phyloP scores from a whole-genome alignment of 2,888 invertebrate species.

The Aspidiotus destructor region DNA sequence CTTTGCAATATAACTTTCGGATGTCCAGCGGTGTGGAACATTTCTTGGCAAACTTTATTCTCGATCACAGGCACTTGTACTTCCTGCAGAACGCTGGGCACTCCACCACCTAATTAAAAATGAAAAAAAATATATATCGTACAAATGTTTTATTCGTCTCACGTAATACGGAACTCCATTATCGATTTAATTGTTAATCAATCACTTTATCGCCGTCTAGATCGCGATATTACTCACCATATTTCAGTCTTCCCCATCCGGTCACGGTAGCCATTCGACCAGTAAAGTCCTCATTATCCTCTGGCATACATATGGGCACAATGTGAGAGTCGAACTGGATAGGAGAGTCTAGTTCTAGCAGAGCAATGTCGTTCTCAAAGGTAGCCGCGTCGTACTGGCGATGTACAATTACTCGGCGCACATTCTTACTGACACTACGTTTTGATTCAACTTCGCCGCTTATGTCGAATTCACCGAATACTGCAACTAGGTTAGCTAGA shows the following conservation, averaged over 20 bases:
- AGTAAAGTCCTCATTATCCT: slow-evolving; percentile 63
- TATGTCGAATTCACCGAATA: slow-evolving; percentile 84
- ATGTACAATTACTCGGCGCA: slow-evolving; percentile 77
- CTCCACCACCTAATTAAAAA: slow-evolving; percentile 56
- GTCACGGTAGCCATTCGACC: slow-evolving; percentile 81
- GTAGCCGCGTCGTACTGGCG: slow-evolving; percentile 80
- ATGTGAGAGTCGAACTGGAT: slow-evolving; percentile 77
- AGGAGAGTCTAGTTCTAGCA: slow-evolving; percentile 73
- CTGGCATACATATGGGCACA: slow-evolving; percentile 86
- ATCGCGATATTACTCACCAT: slow-evolving; percentile 48
- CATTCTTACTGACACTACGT: slow-evolving; percentile 69
- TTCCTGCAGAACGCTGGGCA: slow-evolving; percentile 80
- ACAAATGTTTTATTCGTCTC: background rate
- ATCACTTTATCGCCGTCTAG: too few relatives aligned
- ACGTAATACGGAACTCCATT: too few relatives aligned
- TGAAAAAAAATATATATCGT: background rate
- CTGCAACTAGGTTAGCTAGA: slow-evolving; percentile 78
- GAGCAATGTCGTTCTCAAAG: slow-evolving; percentile 82
- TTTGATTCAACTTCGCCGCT: slow-evolving; percentile 71
- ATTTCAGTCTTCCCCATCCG: slow-evolving; percentile 85
- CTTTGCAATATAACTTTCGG: slow-evolving; percentile 75
- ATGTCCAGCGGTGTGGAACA: slow-evolving; percentile 86
- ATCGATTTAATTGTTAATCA: too few relatives aligned
- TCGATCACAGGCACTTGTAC: slow-evolving; percentile 85
- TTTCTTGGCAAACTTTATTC: slow-evolving; percentile 82